A percentile compares a stretch with the other conserved stretches of the same genome.
Conservation (phyloP, 2,797 vertebrate species). For the Lutjanus argentimaculatus region DNA sequence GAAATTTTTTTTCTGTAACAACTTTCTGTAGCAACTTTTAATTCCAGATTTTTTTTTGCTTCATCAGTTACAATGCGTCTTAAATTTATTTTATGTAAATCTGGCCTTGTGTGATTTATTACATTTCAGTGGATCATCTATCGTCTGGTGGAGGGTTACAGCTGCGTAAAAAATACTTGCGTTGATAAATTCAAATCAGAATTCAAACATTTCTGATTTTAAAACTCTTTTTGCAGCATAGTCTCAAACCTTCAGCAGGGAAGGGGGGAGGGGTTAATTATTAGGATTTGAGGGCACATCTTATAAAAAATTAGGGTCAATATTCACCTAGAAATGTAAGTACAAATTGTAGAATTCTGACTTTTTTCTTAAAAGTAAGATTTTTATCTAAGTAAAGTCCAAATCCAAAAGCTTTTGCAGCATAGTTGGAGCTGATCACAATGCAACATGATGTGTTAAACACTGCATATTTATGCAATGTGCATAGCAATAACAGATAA, state of each 20-base stretch:
- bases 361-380: background rate
- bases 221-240: background rate
- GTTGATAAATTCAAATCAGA: background rate
- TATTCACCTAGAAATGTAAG: background rate
- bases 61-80: background rate
- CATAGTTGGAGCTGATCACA: background rate
- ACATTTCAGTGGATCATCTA: background rate
- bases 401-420: background rate
- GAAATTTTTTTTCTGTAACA: background rate
- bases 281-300: background rate
- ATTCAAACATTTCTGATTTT: background rate
- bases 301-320: background rate
- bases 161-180: background rate
- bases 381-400: background rate
- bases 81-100: background rate
- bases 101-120: background rate
- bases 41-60: background rate
- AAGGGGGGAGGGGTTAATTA: background rate
- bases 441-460: slow-evolving; percentile 9
- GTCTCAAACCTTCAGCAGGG: background rate
- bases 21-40: background rate
- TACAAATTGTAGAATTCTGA: background rate
- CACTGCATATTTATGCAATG: slow-evolving; percentile 6
- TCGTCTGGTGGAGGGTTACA: background rate
- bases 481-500: background rate